phyloP scores from a whole-genome alignment of 1,140 invertebrate species.

The Euglossa dilemma region DNA sequence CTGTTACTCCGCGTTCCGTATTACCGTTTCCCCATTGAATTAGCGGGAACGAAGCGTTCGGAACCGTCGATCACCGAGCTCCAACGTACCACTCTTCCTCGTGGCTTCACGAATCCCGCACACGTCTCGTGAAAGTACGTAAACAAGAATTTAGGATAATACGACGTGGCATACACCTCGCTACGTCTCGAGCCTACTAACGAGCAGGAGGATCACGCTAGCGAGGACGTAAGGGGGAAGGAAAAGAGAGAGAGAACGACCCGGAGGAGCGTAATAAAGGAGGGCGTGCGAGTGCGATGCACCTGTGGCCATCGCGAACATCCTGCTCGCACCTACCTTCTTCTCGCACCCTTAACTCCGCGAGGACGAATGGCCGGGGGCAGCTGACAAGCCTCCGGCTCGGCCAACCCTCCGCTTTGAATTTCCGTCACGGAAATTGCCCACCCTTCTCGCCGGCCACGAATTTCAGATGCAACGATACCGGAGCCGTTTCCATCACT shows the following conservation, averaged over 20 bases:
- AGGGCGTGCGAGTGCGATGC: slow-evolving; percentile 74
- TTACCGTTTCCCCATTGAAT: too few species aligned
- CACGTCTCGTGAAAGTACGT: background rate
- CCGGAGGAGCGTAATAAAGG: slow-evolving; percentile 62
- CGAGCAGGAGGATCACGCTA: background rate
- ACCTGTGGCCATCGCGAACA: slow-evolving; percentile 69
- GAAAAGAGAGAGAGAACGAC: slow-evolving; percentile 54
- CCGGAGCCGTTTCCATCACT: slow-evolving; percentile 37
- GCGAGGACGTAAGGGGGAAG: slow-evolving; percentile 8
- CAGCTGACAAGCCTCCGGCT: slow-evolving; percentile 26
- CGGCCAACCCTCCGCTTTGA: background rate
- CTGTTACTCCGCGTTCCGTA: too few species aligned
- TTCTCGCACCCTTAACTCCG: slow-evolving; percentile 44
- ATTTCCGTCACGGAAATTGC: slow-evolving; percentile 51
- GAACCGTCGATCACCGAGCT: too few species aligned
- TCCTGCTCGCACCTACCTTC: slow-evolving; percentile 3
- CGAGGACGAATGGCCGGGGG: slow-evolving; percentile 9
- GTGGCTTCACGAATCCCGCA: background rate
- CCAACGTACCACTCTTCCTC: too few species aligned
- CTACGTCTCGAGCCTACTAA: slow-evolving; percentile 12
- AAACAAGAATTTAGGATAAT: slow-evolving; percentile 17
- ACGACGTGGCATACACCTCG: background rate
- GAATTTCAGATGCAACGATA: slow-evolving; percentile 34
- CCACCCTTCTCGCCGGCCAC: slow-evolving; percentile 9
- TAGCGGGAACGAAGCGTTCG: too few species aligned